These are phyloP conservation scores for Meiosimyza decipiens DNA, from an alignment of 2,888 invertebrate species.

Conservation along the genomic window DNA sequence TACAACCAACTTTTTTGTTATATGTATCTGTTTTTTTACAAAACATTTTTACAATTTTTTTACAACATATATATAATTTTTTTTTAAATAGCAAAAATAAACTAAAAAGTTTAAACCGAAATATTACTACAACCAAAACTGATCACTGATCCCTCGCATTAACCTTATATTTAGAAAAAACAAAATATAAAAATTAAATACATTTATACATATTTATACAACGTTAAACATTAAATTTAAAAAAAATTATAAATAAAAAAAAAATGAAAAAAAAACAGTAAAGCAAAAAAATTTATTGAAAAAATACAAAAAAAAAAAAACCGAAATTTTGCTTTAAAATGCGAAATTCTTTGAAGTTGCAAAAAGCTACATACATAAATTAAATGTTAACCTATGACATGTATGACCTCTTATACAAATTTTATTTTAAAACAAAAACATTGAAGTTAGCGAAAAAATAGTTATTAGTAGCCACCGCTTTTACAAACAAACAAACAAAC, in stretches of 20 bases:
- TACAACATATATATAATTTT: conserved; percentile 27
- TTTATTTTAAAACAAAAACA: too few species aligned
- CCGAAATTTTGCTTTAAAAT: conserved; percentile 25
- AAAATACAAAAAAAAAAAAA: conserved; percentile 29
- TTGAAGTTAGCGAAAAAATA: too few species aligned
- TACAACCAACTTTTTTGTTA: conserved; percentile 8
- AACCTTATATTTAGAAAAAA: conserved; percentile 38
- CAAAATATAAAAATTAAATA: conserved; percentile 41
- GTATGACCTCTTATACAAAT: too few species aligned
- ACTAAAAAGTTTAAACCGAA: conserved; percentile 4
- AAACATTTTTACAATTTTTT: conserved; percentile 33
- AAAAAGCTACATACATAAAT: not conserved
- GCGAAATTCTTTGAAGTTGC: not conserved
- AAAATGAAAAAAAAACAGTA: too few species aligned
- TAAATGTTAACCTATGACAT: too few species aligned
- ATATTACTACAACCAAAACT: conserved; percentile 52
- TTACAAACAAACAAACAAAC: not conserved
- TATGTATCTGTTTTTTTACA: conserved; percentile 19
- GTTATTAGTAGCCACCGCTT: too few species aligned
- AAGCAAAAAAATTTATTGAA: conserved; percentile 29
- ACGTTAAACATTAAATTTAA: conserved; percentile 28
- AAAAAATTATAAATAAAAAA: conserved; percentile 31
- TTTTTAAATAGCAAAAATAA: conserved; percentile 2
- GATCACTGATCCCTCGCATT: conserved; percentile 55
- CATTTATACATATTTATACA: conserved; percentile 38